Base-by-base conservation (phyloP, 92 coral and sea anemone genomes). In the Plumapathes pennacea region DNA sequence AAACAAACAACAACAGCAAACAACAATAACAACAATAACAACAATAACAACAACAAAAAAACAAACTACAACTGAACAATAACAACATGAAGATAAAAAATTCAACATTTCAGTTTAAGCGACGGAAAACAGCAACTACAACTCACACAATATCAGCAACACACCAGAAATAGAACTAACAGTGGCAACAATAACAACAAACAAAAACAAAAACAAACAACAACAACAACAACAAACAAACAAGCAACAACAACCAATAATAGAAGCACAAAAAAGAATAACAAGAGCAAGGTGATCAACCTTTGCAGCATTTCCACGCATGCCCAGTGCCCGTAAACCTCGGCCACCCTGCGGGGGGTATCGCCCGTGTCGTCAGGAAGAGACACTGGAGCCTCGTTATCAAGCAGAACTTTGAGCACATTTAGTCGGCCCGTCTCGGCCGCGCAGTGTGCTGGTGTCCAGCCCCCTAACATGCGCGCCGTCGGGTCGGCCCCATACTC, bases 381-480 rank as follows among this genome's bases (percentile, higher is more conserved):
- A 8, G 76, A 57, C 32, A 92, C 86, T 13, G 98, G 86, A 31
- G 98, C 89, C 50, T 82, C 65, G 33, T 84, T 80, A 54, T 92
- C 98, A 13, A 81, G 58, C 22, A 92, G 73, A 5, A 74, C 66
- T 48, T 71, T 89, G 18, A 92, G 74, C 13, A 85, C 88, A 54
- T 76, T 88, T 25, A 50, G 59, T 32, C 71, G 75, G 9, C 96
- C 98, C 20, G 80, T 80, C 69, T 92, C 98, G 30, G 98, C 94
- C 3, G 98, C 98, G 54, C 98, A 92, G 77, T 92, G 98, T 7
- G 96, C 98, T 60, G 98, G 87, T 14, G 98, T 92, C 98, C 98
- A 92, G 30, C 98, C 98, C 20, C 96, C 98, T 25, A 83, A 80
- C 98, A 92, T 92, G 61, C 85, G 76, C 22, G 89, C 80, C 42